Base-by-base conservation (phyloP, 2,113 vertebrate species). In the Python bivittatus region DNA sequence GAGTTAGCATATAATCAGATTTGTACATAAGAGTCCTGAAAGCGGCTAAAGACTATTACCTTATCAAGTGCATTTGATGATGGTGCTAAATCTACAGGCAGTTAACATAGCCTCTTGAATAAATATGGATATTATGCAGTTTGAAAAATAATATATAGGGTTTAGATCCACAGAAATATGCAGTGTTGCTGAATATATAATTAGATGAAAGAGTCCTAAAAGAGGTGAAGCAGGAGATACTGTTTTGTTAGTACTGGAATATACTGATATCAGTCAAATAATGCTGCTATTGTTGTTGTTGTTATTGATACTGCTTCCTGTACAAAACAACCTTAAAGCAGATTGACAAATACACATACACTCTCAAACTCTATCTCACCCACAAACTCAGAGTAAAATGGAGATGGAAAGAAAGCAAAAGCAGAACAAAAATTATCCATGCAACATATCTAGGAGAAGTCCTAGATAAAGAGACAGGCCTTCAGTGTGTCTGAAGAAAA, bases 51-150 rank as follows among this genome's bases (percentile, higher is more conserved):
- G 48, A 94, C 94, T 96, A 94, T 93, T 25, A 0, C 52, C 29
- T 93, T 94, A 95, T 92, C 95, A 94, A 96, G 84, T 95, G 27
- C 58, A 91, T 93, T 95, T 95, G 92, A 94, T 94, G 93, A 95
- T 96, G 92, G 29, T 93, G 88, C 94, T 96, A 94, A 95, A 94
- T 48, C 88, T 96, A 94, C 94, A 95, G 92, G 53, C 94, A 53
- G 38, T 85, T 95, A 94, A 92, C 68, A 89, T 86, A 93, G 89
- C 95, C 60, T 90, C 93, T 22, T 93, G 94, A 96, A 96, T 61
- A 93, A 91, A 72, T 95, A 90, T 95, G 95, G 92, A 44, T 54
- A 94, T 95, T 95, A 54, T 84, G 94, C 58, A 91, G 68, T 83
- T 91, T 93, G 83, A 96, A 95, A 33, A 1, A 1, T 13, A n/a